Evolutionary conservation across 2,797 vertebrate species (phyloP).

Genomic region (Anguilla pacifica): DNA sequence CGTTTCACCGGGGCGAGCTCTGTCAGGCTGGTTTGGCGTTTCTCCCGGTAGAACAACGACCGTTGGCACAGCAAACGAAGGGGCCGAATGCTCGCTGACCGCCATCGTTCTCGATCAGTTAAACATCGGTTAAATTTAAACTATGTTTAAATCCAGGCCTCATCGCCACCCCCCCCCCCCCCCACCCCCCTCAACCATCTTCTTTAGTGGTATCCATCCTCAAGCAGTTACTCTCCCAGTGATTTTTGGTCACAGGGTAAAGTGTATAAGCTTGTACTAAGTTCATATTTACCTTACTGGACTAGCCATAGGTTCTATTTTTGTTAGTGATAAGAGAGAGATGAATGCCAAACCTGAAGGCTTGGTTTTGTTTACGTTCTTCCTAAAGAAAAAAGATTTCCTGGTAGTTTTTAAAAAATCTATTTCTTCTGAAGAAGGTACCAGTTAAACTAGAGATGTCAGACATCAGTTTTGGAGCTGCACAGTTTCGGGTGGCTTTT

Average conservation of each 20-base stretch:
- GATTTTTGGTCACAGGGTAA: not conserved
- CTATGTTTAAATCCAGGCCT: too few relatives aligned
- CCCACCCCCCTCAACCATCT: too few relatives aligned
- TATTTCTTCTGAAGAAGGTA: not conserved
- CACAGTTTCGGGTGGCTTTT: not conserved
- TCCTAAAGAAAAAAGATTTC: not conserved
- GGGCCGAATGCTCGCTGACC: not conserved
- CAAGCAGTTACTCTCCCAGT: too few relatives aligned
- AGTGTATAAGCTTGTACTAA: not conserved
- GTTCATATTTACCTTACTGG: not conserved
- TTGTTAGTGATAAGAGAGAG: not conserved
- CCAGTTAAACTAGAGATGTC: not conserved
- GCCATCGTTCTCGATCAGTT: not conserved
- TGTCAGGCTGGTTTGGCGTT: not conserved
- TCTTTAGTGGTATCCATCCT: too few relatives aligned
- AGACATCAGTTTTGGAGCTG: not conserved
- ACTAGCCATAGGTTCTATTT: not conserved
- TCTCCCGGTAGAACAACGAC: not conserved
- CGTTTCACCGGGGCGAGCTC: not conserved
- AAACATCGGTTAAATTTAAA: not conserved
- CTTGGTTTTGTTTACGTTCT: not conserved
- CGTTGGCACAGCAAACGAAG: not conserved
- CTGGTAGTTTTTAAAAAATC: not conserved
- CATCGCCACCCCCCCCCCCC: too few relatives aligned
- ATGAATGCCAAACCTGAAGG: not conserved